Base-by-base conservation (phyloP, 2,113 vertebrate genomes). In the Cathartes aura region DNA sequence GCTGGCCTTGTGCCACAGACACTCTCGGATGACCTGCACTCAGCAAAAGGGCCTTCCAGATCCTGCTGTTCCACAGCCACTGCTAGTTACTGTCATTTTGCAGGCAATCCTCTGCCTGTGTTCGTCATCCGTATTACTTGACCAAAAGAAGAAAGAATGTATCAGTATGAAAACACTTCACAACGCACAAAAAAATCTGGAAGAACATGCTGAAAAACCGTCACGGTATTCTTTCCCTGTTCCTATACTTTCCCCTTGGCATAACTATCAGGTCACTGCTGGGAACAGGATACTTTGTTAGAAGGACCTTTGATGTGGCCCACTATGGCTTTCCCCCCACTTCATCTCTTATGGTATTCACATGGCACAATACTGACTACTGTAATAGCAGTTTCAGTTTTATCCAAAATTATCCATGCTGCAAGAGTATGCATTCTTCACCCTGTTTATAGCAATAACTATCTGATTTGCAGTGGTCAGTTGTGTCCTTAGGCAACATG, bases 1-100 rank as follows among this genome's bases (percentile, higher is more conserved):
- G 30, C 7, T 43, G 40, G 24, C 38, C 12, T 23, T 27, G 36
- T n/a, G 32, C 45, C n/a, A 6, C 38, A 53, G 15, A 29, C 5
- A 5, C 32, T 23, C 12, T 1, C 0, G 0, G 32, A 10, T 24
- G 8, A 72, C 21, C 32, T 62, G 27, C 26, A 23, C n/a, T 64
- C 55, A 78, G 53, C 24, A 75, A 82, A 92, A 59, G 9, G 8
- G 38, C 26, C 32, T 66, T 47, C 48, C 63, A 73, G n/a, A 76
- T 58, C 58, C 71, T 63, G 45, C 82, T 92, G 22, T 21, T 59
- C 22, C 29, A 34, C 58, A 82, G 78, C 27, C 43, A 45, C 22
- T 64, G 16, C 12, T 42, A 21, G 6, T 34, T 40, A 50, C 43
- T 34, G 58, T 4, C 32, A 45, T 55, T 89, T 72, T 81, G 22